phyloP scores from a whole-genome alignment of 2,888 invertebrate genomes.

The Eustalomyia histrio region DNA sequence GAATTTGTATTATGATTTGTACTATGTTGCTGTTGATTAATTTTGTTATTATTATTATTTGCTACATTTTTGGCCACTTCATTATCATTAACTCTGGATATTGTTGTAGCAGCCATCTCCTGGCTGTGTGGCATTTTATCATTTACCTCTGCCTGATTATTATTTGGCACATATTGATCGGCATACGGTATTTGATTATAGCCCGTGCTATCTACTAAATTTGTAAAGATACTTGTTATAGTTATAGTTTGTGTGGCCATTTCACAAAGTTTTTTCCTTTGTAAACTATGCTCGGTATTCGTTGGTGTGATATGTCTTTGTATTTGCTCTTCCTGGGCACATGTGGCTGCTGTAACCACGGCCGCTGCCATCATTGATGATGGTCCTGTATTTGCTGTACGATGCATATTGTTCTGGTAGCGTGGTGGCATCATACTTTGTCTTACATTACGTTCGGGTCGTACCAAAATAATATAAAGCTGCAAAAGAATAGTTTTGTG shows the following conservation, averaged over 20 bases:
- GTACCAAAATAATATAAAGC: conserved; percentile 93
- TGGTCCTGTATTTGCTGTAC: conserved; percentile 82
- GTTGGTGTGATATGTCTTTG: conserved; percentile 83
- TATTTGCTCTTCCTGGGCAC: conserved; percentile 84
- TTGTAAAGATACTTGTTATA: conserved; percentile 77
- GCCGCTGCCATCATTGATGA: conserved; percentile 86
- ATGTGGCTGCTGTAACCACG: conserved; percentile 84
- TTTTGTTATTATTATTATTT: conserved; percentile 79
- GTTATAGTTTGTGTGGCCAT: conserved; percentile 79
- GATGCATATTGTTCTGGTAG: conserved; percentile 83
- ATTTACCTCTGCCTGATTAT: conserved; percentile 64
- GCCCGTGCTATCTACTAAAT: conserved; percentile 72
- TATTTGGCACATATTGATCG: conserved; percentile 79
- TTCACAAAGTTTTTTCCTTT: conserved; percentile 77
- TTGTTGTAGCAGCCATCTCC: conserved; percentile 54
- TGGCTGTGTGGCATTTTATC: conserved; percentile 65
- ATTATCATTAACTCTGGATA: conserved; percentile 58
- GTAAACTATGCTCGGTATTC: conserved; percentile 67
- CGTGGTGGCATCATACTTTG: conserved; percentile 91
- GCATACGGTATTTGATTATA: conserved; percentile 77
- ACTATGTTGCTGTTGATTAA: conserved; percentile 75
- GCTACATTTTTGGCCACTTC: conserved; percentile 70
- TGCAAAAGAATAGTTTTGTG: conserved; percentile 72
- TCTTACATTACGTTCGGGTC: conserved; percentile 93
- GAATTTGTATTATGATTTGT: conserved; percentile 32